Percentiles rank a stretch among this genome's conserved stretches.
Evolutionary conservation across 2,888 invertebrate genomes (phyloP).

Genomic region (Yponomeuta cagnagella): DNA sequence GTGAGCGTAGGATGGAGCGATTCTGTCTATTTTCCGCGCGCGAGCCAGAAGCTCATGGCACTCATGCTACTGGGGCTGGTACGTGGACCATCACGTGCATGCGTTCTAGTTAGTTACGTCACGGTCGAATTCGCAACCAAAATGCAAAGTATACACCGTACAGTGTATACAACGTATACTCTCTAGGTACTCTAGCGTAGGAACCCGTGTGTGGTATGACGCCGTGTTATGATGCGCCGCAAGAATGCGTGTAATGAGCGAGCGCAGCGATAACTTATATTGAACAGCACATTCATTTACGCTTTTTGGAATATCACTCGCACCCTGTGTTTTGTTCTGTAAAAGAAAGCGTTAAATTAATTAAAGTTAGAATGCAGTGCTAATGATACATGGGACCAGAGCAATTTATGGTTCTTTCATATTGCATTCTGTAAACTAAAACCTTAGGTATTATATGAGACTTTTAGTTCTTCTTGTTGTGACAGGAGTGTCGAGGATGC

Average conservation of each 20-base stretch:
- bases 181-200: not conserved
- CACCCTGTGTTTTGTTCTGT: conserved; percentile 50
- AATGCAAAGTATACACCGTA: not conserved
- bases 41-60: too few species aligned
- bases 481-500: too few species aligned
- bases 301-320: conserved; percentile 67
- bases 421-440: conserved; percentile 23
- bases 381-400: conserved; percentile 46
- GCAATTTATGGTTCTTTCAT: conserved; percentile 38
- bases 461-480: conserved; percentile 13
- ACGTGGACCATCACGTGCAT: too few species aligned
- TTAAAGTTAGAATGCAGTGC: conserved; percentile 54
- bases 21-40: too few species aligned
- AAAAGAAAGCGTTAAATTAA: conserved; percentile 64
- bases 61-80: too few species aligned
- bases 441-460: conserved; percentile 19
- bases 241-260: conserved; percentile 63
- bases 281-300: conserved; percentile 52
- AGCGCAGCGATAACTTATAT: conserved; percentile 60
- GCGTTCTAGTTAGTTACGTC: too few species aligned
- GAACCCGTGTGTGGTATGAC: not conserved
- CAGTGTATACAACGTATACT: not conserved
- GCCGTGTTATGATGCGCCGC: conserved; percentile 32
- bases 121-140: too few species aligned
- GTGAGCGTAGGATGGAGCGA: too few species aligned